Conservation (phyloP, 2,113 vertebrate genomes). For the Conger conger region DNA sequence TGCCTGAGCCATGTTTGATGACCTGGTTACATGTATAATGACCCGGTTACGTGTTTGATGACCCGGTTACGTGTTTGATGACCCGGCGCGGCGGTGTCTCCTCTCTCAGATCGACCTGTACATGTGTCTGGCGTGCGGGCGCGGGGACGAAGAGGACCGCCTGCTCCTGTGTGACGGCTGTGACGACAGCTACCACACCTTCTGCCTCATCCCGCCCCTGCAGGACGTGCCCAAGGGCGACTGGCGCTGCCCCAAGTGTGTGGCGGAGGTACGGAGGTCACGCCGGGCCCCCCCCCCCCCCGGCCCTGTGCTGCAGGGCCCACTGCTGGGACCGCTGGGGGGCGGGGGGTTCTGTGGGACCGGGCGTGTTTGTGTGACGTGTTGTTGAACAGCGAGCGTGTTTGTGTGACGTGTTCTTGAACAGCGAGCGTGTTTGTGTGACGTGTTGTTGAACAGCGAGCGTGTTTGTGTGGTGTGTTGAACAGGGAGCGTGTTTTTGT, state of each 20-base stretch:
- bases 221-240: conserved; percentile 96
- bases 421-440: too few species aligned
- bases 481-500: background rate
- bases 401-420: background rate
- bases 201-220: conserved; percentile 92
- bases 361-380: too few species aligned
- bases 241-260: conserved; percentile 96
- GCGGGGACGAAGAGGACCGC: conserved; percentile 93
- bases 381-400: background rate
- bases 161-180: conserved; percentile 94
- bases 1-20: too few species aligned
- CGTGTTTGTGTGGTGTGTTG: background rate
- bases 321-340: too few species aligned
- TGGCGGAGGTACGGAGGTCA: conserved; percentile 82
- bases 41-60: background rate
- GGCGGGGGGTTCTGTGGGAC: too few species aligned
- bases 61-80: background rate
- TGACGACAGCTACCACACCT: conserved; percentile 98
- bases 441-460: background rate
- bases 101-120: conserved; percentile 87
- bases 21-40: too few species aligned
- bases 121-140: conserved; percentile 91
- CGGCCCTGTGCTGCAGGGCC: too few species aligned
- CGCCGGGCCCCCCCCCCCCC: too few species aligned
- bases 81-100: background rate